These are phyloP conservation scores for Mystacides longicornis DNA, from an alignment of 2,888 invertebrate species.

Conservation along the genomic window DNA sequence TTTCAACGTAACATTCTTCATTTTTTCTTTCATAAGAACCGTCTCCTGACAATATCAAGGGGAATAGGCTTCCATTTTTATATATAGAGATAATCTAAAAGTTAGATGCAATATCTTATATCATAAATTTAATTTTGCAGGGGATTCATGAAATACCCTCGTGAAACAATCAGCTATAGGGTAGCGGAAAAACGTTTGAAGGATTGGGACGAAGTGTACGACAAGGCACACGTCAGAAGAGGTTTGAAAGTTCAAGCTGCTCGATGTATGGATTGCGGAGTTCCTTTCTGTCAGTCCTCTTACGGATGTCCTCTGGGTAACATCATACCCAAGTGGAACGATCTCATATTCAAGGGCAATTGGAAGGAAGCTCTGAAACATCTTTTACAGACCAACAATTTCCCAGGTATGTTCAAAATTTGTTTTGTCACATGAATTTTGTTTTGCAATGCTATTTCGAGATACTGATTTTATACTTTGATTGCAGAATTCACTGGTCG, in stretches of 20 bases:
- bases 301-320: constrained; percentile 98
- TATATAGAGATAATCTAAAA: not conserved
- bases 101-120: not conserved
- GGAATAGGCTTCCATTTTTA: no score
- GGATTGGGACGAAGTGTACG: constrained; percentile 97
- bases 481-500: constrained; percentile 79
- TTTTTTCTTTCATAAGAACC: no score
- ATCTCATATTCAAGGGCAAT: constrained; percentile 86
- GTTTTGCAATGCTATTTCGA: no score
- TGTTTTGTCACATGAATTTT: no score
- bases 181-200: constrained; percentile 75
- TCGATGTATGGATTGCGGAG: constrained; percentile 98
- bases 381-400: constrained; percentile 95
- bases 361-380: constrained; percentile 93
- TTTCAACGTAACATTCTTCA: no score
- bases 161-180: constrained; percentile 82
- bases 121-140: constrained; percentile 35
- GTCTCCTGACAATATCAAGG: no score
- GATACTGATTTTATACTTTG: no score
- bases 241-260: constrained; percentile 89
- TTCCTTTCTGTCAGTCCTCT: constrained; percentile 93
- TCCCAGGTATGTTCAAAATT: constrained; percentile 57
- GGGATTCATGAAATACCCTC: constrained; percentile 94
- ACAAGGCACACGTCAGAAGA: constrained; percentile 75
- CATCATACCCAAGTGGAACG: constrained; percentile 99